Evolutionary conservation across 2,113 vertebrate genomes (phyloP).

Genomic region (Archocentrus centrarchus): DNA sequence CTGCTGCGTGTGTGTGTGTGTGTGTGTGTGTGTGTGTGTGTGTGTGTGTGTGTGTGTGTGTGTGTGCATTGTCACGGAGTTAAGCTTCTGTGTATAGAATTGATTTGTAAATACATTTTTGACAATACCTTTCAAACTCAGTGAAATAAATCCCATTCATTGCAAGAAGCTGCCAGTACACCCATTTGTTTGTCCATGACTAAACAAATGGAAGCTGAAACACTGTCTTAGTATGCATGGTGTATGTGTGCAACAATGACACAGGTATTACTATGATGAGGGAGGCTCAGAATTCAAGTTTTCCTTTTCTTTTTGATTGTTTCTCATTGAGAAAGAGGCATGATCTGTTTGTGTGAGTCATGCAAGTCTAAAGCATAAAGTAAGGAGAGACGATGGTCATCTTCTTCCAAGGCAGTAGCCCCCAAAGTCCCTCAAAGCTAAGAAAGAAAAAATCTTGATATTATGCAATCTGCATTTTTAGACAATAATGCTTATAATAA

Average conservation of each 20-base stretch:
- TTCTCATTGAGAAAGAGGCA: not conserved
- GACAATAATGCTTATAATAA: not conserved
- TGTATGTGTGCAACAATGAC: constrained; percentile 12
- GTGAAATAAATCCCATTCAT: constrained; percentile 48
- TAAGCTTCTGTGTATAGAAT: constrained; percentile 40
- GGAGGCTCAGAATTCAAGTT: not conserved
- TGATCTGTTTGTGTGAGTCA: not conserved
- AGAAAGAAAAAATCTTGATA: too few relatives aligned
- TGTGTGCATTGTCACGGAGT: constrained; percentile 9
- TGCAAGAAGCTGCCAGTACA: constrained; percentile 31
- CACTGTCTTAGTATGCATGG: constrained; percentile 35
- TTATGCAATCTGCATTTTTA: not conserved
- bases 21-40: too few relatives aligned
- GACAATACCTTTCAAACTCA: constrained; percentile 42
- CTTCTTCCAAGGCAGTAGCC: not conserved
- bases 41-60: not conserved
- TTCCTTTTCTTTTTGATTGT: not conserved
- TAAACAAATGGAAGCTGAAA: constrained; percentile 47
- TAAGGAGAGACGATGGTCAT: not conserved
- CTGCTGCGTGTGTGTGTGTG: not conserved
- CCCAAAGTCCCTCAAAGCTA: not conserved
- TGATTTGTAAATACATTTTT: constrained; percentile 56
- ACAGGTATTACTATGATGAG: not conserved
- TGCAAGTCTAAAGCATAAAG: not conserved
- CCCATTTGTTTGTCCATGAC: constrained; percentile 39